phyloP scores from a whole-genome alignment of 2,113 vertebrate species.

The Origma solitaria region DNA sequence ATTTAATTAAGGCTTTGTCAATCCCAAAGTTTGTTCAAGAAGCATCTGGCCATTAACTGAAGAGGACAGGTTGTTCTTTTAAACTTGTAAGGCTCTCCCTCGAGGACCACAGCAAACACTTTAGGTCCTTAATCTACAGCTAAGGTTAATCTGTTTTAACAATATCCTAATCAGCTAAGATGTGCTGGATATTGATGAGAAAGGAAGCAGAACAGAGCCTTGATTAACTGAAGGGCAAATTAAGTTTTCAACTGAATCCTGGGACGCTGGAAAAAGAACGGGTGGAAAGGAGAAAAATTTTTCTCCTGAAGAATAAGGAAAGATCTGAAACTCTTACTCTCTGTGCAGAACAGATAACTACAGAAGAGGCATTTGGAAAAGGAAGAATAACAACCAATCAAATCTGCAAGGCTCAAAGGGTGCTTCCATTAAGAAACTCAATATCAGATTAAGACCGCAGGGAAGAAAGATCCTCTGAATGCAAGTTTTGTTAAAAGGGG shows the following conservation, averaged over 20 bases:
- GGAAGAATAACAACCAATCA: slow-evolving; percentile 14
- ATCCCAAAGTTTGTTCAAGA: not conserved
- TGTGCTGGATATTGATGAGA: not conserved
- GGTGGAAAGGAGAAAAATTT: not conserved
- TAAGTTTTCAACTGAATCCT: slow-evolving; percentile 36
- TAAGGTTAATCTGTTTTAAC: slow-evolving; percentile 63
- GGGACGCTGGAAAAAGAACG: not conserved
- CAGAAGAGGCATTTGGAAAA: not conserved
- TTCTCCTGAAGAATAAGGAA: not conserved
- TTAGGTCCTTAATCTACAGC: not conserved
- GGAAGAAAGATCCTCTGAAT: slow-evolving; percentile 32
- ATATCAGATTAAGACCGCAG: slow-evolving; percentile 4
- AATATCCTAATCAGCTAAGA: slow-evolving; percentile 34
- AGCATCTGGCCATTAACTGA: not conserved
- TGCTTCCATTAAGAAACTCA: slow-evolving; percentile 8
- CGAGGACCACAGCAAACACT: not conserved
- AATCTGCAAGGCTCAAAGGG: not conserved
- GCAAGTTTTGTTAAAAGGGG: not conserved
- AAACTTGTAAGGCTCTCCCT: not conserved
- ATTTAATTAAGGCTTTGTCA: slow-evolving; percentile 16
- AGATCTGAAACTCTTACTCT: not conserved
- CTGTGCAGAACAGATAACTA: slow-evolving; percentile 3
- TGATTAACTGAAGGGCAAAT: slow-evolving; percentile 59
- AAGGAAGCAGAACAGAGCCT: not conserved
- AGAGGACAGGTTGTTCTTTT: not conserved